Conservation (phyloP, 2,888 invertebrate genomes). For the Oxyteleia sp. region DNA sequence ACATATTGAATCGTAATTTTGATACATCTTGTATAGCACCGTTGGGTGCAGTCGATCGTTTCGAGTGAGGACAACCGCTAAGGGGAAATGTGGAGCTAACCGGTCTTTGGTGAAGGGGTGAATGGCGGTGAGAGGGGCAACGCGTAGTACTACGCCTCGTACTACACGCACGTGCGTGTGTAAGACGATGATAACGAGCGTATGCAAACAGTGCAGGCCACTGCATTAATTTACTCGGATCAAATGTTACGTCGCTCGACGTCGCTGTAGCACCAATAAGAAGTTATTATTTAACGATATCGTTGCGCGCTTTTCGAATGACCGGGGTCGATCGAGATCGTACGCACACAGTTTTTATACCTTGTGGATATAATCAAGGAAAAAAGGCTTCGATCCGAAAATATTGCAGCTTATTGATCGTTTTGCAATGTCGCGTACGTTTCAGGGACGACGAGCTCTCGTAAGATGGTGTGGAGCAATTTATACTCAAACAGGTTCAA, state of each 20-base stretch:
- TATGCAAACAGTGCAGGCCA: constrained; percentile 64
- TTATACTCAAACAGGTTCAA: too few relatives aligned
- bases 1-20: constrained; percentile 63
- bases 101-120: constrained; percentile 47
- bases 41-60: constrained; percentile 59
- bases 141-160: constrained; percentile 86
- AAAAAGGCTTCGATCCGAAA: too few relatives aligned
- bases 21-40: constrained; percentile 64
- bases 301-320: too few relatives aligned
- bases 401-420: too few relatives aligned
- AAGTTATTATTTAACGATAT: too few relatives aligned
- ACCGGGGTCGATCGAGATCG: too few relatives aligned
- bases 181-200: constrained; percentile 78
- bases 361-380: too few relatives aligned
- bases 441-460: too few relatives aligned
- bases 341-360: too few relatives aligned
- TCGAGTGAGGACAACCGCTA: constrained; percentile 45
- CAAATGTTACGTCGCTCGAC: constrained; percentile 55
- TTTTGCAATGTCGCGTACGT: too few relatives aligned
- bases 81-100: constrained; percentile 27
- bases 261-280: too few relatives aligned
- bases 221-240: constrained; percentile 69
- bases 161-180: constrained; percentile 86
- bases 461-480: too few relatives aligned
- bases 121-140: constrained; percentile 64